phyloP scores from a whole-genome alignment of 1,140 invertebrate genomes.

The Trissolcus basalis region DNA sequence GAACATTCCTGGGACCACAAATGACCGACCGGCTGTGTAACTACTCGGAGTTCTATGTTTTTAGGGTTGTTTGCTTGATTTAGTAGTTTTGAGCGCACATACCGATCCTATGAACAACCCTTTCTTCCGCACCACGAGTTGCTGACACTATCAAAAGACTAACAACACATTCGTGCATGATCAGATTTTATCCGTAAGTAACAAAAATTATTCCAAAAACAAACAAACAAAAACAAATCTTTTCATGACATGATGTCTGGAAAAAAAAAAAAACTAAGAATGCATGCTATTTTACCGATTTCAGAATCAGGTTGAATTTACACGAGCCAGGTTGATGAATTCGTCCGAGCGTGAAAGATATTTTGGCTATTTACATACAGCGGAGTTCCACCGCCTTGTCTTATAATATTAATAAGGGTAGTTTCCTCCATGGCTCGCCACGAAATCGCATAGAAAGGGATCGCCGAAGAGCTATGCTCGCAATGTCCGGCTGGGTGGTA shows the following conservation, averaged over 20 bases:
- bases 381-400: slow-evolving; percentile 63
- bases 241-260: too few relatives aligned
- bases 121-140: slow-evolving; percentile 52
- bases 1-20: slow-evolving; percentile 64
- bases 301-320: slow-evolving; percentile 2
- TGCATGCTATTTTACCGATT: slow-evolving; percentile 16
- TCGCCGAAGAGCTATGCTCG: slow-evolving; percentile 73
- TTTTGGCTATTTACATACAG: slow-evolving; percentile 68
- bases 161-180: slow-evolving; percentile 21
- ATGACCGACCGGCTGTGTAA: slow-evolving; percentile 67
- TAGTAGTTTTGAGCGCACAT: slow-evolving; percentile 60
- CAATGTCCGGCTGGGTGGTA: slow-evolving; percentile 74
- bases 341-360: slow-evolving; percentile 46
- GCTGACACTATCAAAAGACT: slow-evolving; percentile 36
- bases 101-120: slow-evolving; percentile 58
- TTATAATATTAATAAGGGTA: slow-evolving; percentile 76
- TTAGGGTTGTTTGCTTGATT: slow-evolving; percentile 70
- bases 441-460: slow-evolving; percentile 62
- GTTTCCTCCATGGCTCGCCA: slow-evolving; percentile 67
- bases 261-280: slow-evolving; percentile 3
- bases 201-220: too few relatives aligned
- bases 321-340: slow-evolving; percentile 21
- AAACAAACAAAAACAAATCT: too few relatives aligned
- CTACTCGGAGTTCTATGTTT: slow-evolving; percentile 64
- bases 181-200: slow-evolving; percentile 13